Evolutionary conservation across 2,888 invertebrate species (phyloP), one percentile per base, ranked within the genome.

Genomic region (Drosophila suboccidentalis): DNA sequence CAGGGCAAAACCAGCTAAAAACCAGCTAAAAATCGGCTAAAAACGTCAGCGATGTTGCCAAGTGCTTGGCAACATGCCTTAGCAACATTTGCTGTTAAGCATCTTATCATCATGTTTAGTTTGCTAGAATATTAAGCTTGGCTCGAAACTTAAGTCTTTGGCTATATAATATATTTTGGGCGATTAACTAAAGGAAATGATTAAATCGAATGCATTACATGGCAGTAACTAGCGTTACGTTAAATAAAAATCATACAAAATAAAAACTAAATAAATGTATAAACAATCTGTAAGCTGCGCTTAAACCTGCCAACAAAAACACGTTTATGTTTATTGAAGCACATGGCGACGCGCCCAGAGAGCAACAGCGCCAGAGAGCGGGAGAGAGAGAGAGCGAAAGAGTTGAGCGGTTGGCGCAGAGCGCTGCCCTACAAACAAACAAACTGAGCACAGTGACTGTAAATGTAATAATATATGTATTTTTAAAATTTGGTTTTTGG

Each of bases 311-410:
- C 71, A 88, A 86, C 76, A 70, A 74, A 83, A 85, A 83, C 86
- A 49, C 68, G 82, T 87, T 87, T 82, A 75, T 75, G 75, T 75
- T 75, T 78, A 73, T 73, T 70, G 82, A 87, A 84, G 85, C 82
- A 87, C 87, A 87, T 87, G 78, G 72, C 50, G 47, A 46, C 51
- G 41, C 58, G 60, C 59, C 34, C 61, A 70, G 51, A 65, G 67
- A 59, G 58, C 41, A 17, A 47, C 11, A 54, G 44, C 15, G 47
- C 32, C 51, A 47, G 34, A 54, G 39, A 17, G 36, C 13, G 22
- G 13, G 50, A 39, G 39, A 44, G 50, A 11, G 26, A 39, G 26
- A 41, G 17, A 13, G 13, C 34, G 15, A 50, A 49, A 43, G 43
- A 57, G 46, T 54, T 47, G 46, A 34, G 55, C 32, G 10, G 15